Percentiles rank a stretch among this genome's conserved stretches.
These are phyloP conservation scores for Monochamus alternatus DNA, from an alignment of 2,888 invertebrate species.

Conservation along the genomic window DNA sequence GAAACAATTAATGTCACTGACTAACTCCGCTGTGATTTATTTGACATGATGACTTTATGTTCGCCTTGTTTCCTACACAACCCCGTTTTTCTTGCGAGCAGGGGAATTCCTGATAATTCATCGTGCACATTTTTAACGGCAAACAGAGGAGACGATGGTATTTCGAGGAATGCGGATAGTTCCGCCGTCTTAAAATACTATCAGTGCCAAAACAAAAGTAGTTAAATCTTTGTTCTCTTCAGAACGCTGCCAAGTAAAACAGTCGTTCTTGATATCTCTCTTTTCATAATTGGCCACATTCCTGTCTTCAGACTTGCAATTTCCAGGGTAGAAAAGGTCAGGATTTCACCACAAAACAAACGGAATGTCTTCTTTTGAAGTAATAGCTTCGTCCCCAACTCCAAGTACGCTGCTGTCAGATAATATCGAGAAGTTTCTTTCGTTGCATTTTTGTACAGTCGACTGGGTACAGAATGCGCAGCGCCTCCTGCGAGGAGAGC, in stretches of 20 bases:
- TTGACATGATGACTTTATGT: slow-evolving; percentile 15
- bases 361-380: slow-evolving; percentile 50
- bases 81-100: neutral
- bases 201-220: slow-evolving; percentile 42
- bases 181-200: slow-evolving; percentile 42
- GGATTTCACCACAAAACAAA: slow-evolving; percentile 41
- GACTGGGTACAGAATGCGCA: slow-evolving; percentile 33
- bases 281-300: slow-evolving; percentile 54
- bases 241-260: slow-evolving; percentile 44
- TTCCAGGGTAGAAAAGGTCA: slow-evolving; percentile 41
- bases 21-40: slow-evolving; percentile 7
- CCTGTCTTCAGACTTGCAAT: slow-evolving; percentile 50
- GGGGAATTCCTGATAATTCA: neutral
- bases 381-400: slow-evolving; percentile 40
- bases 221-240: slow-evolving; percentile 37
- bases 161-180: slow-evolving; percentile 34
- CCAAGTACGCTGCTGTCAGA: slow-evolving; percentile 37
- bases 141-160: slow-evolving; percentile 35
- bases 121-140: slow-evolving; percentile 38
- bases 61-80: neutral
- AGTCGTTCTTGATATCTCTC: slow-evolving; percentile 47
- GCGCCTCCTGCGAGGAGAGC: slow-evolving; percentile 37
- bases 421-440: slow-evolving; percentile 41
- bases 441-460: slow-evolving; percentile 33
- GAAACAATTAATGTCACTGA: slow-evolving; percentile 19